Evolutionary conservation across 1,140 invertebrate genomes (phyloP).

Genomic region (Cyrtorhinus lividipennis): DNA sequence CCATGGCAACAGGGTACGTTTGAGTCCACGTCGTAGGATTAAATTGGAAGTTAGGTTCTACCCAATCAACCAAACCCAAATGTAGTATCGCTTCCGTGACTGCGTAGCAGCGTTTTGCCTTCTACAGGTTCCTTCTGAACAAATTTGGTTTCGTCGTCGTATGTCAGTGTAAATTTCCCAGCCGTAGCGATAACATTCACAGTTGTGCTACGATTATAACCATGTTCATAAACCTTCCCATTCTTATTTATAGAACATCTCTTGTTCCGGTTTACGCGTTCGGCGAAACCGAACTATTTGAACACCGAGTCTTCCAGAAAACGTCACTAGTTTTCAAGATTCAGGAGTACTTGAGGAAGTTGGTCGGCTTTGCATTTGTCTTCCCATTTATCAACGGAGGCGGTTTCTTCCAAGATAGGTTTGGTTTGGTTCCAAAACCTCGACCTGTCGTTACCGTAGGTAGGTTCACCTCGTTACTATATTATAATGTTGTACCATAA

Average conservation of each 20-base stretch:
- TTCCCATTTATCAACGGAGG: conserved; percentile 51
- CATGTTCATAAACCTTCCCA: no score
- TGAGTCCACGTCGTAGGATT: no score
- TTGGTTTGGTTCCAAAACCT: conserved; percentile 66
- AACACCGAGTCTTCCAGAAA: conserved; percentile 53
- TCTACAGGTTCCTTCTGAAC: no score
- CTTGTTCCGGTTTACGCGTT: conserved; percentile 81
- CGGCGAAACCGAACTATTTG: conserved; percentile 78
- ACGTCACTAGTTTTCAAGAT: conserved; percentile 48
- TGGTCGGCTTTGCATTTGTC: conserved; percentile 59
- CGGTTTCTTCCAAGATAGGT: conserved; percentile 76
- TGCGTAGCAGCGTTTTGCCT: no score
- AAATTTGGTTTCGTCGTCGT: neutral
- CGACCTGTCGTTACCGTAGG: conserved; percentile 66
- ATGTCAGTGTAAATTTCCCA: no score
- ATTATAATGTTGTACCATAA: no score
- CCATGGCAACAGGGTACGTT: conserved; percentile 61
- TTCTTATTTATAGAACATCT: conserved; percentile 45
- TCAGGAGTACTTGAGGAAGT: conserved; percentile 41
- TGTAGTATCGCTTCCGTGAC: no score
- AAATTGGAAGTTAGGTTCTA: no score
- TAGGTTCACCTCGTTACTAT: conserved; percentile 37
- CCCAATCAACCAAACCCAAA: no score
- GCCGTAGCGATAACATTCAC: no score
- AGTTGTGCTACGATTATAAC: no score